Conservation (phyloP, 2,113 vertebrate species). For the Atlantisia rogersi region DNA sequence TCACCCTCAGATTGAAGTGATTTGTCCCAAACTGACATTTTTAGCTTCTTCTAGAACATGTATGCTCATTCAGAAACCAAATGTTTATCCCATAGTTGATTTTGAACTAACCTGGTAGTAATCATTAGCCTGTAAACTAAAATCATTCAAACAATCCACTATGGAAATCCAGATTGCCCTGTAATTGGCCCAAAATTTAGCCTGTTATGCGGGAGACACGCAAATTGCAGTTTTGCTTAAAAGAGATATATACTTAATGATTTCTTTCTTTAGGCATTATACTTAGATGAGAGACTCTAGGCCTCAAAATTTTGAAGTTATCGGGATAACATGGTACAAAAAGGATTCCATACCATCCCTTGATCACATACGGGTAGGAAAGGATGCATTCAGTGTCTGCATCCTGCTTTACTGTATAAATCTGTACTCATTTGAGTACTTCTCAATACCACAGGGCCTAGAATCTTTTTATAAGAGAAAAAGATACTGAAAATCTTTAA, state of each 20-base stretch:
- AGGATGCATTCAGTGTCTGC: background rate
- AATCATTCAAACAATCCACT: background rate
- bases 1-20: background rate
- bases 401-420: background rate
- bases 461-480: background rate
- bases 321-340: background rate
- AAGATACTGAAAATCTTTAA: background rate
- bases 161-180: background rate
- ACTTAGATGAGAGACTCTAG: background rate
- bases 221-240: background rate
- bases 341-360: background rate
- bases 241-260: background rate
- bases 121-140: background rate
- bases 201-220: background rate
- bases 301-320: background rate
- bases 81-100: background rate
- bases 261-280: background rate
- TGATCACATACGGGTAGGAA: background rate
- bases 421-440: background rate
- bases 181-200: background rate
- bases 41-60: background rate
- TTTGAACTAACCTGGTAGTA: background rate
- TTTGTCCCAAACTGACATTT: background rate
- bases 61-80: background rate
- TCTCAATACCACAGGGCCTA: background rate